Percentiles rank a stretch among this genome's conserved stretches.
These are phyloP conservation scores for Cistogaster globosa DNA, from an alignment of 2,888 invertebrate species.

Conservation along the genomic window DNA sequence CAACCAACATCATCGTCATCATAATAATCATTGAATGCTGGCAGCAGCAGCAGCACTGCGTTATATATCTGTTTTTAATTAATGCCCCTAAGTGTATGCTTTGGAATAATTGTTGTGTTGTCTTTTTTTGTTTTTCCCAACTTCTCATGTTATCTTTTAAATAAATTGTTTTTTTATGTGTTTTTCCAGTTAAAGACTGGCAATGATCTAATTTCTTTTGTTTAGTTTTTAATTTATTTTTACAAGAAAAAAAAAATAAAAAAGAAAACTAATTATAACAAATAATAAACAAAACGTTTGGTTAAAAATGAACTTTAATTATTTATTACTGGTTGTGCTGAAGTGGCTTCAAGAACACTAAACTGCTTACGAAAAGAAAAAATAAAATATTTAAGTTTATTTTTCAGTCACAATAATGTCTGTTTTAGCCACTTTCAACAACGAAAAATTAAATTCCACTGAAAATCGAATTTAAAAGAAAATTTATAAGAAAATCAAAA, in stretches of 20 bases:
- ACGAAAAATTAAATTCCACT: too few species aligned
- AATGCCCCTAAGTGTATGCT: constrained; percentile 64
- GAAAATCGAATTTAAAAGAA: too few species aligned
- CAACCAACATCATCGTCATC: constrained; percentile 24
- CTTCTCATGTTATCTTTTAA: not conserved
- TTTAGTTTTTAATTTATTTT: constrained; percentile 55
- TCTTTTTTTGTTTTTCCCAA: not conserved
- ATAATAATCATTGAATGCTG: constrained; percentile 31
- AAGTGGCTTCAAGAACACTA: not conserved
- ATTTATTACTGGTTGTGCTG: constrained; percentile 3
- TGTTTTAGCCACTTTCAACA: too few species aligned
- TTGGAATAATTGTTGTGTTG: constrained; percentile 52
- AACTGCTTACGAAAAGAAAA: too few species aligned
- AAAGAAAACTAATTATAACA: not conserved
- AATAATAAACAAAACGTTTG: constrained; percentile 21
- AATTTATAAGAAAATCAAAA: too few species aligned
- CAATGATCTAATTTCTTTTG: constrained; percentile 48
- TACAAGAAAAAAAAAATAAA: not conserved
- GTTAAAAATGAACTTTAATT: constrained; percentile 38
- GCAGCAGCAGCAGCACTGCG: constrained; percentile 5
- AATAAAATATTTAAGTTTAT: too few species aligned
- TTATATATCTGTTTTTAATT: constrained; percentile 63
- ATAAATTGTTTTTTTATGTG: not conserved
- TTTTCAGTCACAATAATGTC: too few species aligned
- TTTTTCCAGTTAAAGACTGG: constrained; percentile 28